Evolutionary conservation across 2,113 vertebrate species (phyloP).

Genomic region (Trogon surrucura): DNA sequence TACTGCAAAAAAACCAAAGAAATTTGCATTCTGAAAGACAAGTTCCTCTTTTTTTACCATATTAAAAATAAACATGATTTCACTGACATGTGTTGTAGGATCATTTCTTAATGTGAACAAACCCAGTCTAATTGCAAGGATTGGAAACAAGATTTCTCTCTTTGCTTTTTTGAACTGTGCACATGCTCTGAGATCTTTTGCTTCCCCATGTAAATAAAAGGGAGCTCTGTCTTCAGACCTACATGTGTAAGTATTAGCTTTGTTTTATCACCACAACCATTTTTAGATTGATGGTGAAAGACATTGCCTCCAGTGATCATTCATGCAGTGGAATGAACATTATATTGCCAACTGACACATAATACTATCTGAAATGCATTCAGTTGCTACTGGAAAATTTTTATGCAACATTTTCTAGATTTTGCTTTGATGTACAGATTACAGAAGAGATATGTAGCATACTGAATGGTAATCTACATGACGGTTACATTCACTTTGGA

Average conservation of each 20-base stretch:
- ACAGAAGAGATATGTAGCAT: not conserved
- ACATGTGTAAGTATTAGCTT: not conserved
- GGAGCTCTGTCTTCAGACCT: not conserved
- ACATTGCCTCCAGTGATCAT: slow-evolving; percentile 4
- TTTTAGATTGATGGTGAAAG: slow-evolving; percentile 28
- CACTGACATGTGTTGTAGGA: not conserved
- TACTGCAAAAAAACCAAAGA: not conserved
- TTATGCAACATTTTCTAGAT: slow-evolving; percentile 9
- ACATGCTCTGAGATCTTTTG: not conserved
- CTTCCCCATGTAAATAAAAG: slow-evolving; percentile 24
- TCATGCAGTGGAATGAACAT: slow-evolving; percentile 36
- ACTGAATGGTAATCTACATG: not conserved
- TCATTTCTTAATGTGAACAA: not conserved
- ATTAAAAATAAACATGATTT: not conserved
- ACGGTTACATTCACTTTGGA: not conserved
- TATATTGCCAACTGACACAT: slow-evolving; percentile 66
- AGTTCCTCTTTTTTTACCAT: not conserved
- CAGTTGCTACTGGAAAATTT: not conserved
- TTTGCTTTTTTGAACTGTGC: not conserved
- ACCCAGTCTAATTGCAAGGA: not conserved
- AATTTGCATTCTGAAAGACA: not conserved
- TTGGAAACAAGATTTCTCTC: not conserved
- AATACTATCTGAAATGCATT: slow-evolving; percentile 31
- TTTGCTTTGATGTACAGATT: slow-evolving; percentile 12
- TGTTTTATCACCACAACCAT: slow-evolving; percentile 33